Percentiles rank a stretch among this genome's conserved stretches.
phyloP scores from a whole-genome alignment of 2,113 vertebrate species.

The Pipa parva region DNA sequence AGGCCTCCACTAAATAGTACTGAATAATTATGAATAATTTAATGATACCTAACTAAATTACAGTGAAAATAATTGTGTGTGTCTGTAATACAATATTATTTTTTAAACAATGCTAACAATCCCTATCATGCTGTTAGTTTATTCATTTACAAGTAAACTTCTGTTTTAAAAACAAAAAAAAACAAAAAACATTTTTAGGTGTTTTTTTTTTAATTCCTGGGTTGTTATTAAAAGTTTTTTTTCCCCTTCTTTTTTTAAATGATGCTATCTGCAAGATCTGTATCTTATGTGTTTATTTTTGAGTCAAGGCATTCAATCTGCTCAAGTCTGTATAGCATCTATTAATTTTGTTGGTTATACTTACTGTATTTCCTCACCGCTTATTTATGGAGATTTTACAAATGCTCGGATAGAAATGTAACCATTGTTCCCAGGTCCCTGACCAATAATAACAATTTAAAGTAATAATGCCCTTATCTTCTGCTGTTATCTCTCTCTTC shows the following conservation, averaged over 20 bases:
- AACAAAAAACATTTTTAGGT: no score
- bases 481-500: slow-evolving; percentile 12
- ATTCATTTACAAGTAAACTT: no score
- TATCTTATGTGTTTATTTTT: slow-evolving; percentile 29
- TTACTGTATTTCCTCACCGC: slow-evolving; percentile 31
- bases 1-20: no score
- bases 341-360: slow-evolving; percentile 38
- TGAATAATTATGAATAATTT: no score
- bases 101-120: no score
- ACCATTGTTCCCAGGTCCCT: slow-evolving; percentile 28
- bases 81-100: no score
- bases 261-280: slow-evolving; percentile 15
- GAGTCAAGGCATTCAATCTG: slow-evolving; percentile 26
- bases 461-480: slow-evolving; percentile 34
- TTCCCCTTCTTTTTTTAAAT: slow-evolving; percentile 10
- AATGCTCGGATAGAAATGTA: slow-evolving; percentile 23
- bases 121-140: no score
- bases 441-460: slow-evolving; percentile 44
- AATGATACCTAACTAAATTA: no score
- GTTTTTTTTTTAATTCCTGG: no score
- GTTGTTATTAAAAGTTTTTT: no score
- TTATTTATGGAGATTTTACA: slow-evolving; percentile 40
- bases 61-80: no score
- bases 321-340: slow-evolving; percentile 25
- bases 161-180: no score